Conservation (phyloP, 2,888 invertebrate species). For the Odiellus spinosus region DNA sequence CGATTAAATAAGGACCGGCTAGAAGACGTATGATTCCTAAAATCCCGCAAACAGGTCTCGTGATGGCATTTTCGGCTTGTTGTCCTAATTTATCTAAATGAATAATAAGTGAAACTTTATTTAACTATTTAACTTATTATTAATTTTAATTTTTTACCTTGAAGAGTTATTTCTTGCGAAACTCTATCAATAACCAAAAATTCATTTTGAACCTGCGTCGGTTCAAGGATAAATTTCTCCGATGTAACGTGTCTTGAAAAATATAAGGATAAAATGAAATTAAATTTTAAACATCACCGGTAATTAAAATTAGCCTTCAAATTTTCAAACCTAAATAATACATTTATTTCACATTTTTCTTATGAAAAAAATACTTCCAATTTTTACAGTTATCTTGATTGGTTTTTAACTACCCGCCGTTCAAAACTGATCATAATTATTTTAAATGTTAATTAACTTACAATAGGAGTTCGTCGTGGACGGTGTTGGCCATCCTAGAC, state of each 20-base stretch:
- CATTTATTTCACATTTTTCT: too few relatives aligned
- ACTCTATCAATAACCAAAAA: background rate
- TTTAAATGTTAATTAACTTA: too few relatives aligned
- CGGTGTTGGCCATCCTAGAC: too few relatives aligned
- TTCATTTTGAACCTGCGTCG: background rate
- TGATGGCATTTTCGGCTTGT: background rate
- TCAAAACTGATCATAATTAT: too few relatives aligned
- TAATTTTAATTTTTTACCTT: background rate
- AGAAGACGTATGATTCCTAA: background rate
- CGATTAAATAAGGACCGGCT: slow-evolving; percentile 62
- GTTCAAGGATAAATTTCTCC: background rate
- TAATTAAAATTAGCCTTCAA: too few relatives aligned
- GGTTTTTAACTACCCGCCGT: too few relatives aligned
- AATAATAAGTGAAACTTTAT: background rate
- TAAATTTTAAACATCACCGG: too few relatives aligned
- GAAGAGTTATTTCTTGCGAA: background rate
- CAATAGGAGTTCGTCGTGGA: too few relatives aligned
- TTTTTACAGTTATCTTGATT: too few relatives aligned
- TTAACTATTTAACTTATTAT: background rate
- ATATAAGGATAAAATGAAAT: background rate
- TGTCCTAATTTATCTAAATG: background rate
- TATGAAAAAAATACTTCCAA: too few relatives aligned
- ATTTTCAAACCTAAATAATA: too few relatives aligned
- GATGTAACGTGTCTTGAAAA: background rate
- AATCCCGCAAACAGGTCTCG: background rate